Evolutionary conservation across 2,113 vertebrate genomes (phyloP).

Genomic region (Oostethus manadensis): DNA sequence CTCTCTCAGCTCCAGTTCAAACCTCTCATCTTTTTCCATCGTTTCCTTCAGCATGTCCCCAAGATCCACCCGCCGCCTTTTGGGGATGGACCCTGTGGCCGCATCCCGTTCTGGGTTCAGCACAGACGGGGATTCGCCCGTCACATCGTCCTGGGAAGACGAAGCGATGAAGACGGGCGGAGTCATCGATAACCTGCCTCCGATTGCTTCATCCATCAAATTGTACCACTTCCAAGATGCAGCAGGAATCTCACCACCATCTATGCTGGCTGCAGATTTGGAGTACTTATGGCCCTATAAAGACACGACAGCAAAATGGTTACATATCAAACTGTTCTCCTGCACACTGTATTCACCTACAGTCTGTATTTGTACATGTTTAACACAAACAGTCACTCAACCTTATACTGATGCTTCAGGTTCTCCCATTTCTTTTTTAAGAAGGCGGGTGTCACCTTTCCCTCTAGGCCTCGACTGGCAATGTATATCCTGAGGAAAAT

Average conservation of each 20-base stretch:
- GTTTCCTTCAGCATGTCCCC: too few relatives aligned
- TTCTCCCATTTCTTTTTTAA: constrained; percentile 2
- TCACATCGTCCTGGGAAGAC: neutral
- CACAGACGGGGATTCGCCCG: neutral
- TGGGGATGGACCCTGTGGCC: neutral
- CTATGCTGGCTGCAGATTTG: neutral
- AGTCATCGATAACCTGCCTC: neutral
- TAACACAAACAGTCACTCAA: neutral
- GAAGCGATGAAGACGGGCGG: neutral
- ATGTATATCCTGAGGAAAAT: neutral
- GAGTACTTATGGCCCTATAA: neutral
- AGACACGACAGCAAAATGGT: neutral
- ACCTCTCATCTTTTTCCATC: too few relatives aligned
- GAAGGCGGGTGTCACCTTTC: neutral
- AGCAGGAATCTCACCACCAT: neutral
- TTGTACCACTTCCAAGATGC: neutral
- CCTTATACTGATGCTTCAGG: constrained; percentile 2
- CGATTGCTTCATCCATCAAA: neutral
- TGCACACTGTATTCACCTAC: neutral
- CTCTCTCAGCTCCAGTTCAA: neutral
- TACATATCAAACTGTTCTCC: neutral
- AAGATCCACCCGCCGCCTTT: neutral
- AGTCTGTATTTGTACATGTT: neutral
- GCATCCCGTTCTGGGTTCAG: neutral
- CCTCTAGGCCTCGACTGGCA: neutral